Conservation (phyloP, 2,113 vertebrate species). For the Pelecanus crispus region DNA sequence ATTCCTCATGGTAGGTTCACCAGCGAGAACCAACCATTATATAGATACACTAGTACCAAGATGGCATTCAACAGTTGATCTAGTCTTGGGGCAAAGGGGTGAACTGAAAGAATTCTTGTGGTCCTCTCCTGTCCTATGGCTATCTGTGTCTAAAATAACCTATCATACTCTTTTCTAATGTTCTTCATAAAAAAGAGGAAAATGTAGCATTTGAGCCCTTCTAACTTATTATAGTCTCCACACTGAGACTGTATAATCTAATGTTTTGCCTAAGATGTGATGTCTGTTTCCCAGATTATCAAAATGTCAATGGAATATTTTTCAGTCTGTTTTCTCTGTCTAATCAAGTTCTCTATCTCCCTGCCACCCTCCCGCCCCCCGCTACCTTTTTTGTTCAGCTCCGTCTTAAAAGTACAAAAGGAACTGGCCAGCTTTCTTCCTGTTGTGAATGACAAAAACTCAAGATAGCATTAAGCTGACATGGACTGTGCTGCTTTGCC, state of each 20-base stretch:
- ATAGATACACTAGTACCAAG: neutral
- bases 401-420: slow-evolving; percentile 54
- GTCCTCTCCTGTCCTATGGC: neutral
- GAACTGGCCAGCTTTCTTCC: slow-evolving; percentile 17
- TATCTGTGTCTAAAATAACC: neutral
- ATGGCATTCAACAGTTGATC: neutral
- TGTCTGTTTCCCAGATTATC: neutral
- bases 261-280: neutral
- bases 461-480: slow-evolving; percentile 50
- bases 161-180: neutral
- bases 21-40: neutral
- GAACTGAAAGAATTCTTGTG: neutral
- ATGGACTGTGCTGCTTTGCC: slow-evolving; percentile 51
- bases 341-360: neutral
- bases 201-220: neutral
- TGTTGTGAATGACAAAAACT: slow-evolving; percentile 72
- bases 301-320: neutral
- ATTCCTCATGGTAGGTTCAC: neutral
- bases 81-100: neutral
- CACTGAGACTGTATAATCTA: neutral
- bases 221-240: neutral
- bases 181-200: neutral
- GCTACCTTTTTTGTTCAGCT: neutral
- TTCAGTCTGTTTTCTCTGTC: neutral
- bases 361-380: neutral